phyloP scores from a whole-genome alignment of 2,113 vertebrate species.

The Chamaetylas fuelleborni region DNA sequence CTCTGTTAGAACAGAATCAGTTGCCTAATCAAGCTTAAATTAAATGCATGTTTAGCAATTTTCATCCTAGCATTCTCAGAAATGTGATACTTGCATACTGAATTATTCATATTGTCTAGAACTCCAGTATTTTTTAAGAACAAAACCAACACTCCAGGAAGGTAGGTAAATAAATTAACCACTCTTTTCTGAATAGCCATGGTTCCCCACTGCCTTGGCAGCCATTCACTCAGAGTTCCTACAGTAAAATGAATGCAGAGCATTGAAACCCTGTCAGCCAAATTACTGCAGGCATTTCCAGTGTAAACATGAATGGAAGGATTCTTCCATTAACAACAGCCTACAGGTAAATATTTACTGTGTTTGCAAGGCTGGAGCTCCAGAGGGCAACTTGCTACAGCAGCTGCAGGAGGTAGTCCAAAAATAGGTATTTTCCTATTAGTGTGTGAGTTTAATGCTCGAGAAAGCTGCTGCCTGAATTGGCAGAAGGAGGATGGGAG shows the following conservation, averaged over 20 bases:
- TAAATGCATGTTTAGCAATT: conserved; percentile 56
- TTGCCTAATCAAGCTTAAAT: conserved; percentile 52
- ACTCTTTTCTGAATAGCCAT: background rate
- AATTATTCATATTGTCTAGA: conserved; percentile 46
- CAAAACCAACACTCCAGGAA: background rate
- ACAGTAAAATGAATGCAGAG: background rate
- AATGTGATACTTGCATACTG: background rate
- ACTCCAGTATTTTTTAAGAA: background rate
- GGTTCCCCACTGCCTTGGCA: background rate
- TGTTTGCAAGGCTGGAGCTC: background rate
- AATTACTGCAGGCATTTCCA: background rate
- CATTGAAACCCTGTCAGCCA: background rate
- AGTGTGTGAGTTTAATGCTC: background rate
- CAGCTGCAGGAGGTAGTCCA: background rate
- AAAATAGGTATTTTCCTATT: background rate
- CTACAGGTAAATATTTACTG: background rate
- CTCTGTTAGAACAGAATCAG: background rate
- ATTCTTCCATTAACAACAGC: background rate
- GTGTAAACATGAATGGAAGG: background rate
- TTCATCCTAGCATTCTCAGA: conserved; percentile 33
- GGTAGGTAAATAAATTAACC: background rate
- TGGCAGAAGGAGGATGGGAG: background rate
- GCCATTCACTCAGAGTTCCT: background rate
- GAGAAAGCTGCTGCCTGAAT: background rate
- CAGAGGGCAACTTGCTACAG: background rate